Evolutionary conservation across 1,140 invertebrate genomes (phyloP), one percentile per base, ranked within the genome.

Genomic region (Pseudomyrmex gracilis): DNA sequence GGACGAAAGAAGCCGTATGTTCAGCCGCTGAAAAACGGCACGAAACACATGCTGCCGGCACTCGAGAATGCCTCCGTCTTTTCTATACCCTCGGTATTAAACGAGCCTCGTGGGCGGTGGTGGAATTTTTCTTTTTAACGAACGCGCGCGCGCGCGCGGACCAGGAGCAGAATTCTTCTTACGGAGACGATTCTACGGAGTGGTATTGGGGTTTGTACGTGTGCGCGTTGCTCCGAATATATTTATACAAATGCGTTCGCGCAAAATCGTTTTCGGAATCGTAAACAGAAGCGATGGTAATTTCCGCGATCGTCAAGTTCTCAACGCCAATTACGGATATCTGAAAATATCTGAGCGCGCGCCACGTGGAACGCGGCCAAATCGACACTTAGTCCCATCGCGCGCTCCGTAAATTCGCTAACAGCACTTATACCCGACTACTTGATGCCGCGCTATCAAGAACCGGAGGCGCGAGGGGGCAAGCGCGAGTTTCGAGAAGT

Each of bases 1-100:
- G n/a, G 76, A 70, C 45, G 53, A 34, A 12, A 71, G 57, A 58
- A 70, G 76, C 20, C 76, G 76, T 80, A 58, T 80, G 76, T 71
- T 80, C 66, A 60, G 76, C 67, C 66, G 66, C 66, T 80, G 76
- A 80, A 80, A 80, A 80, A 80, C 76, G 76, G 66, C 55, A 34
- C 66, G 66, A 34, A 80, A 80, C 76, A 80, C 66, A 70, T 80
- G 76, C 76, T 34, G 66, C 66, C 8, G 73, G n/a, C 43, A 15
- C 66, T 70, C 45, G 45, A 34, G 34, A 71, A 80, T 47, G 53
- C 66, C 58, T 24, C 22, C 22, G 49, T 34, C 47, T 17, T 73
- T 24, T 57, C 17, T 58, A 68, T 34, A 53, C 43, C 15, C 22
- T 70, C 53, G 43, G 43, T 60, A 71, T 80, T 80, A 80, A 71